Evolutionary conservation across 2,888 invertebrate genomes (phyloP).

Genomic region (Andrena dorsata): DNA sequence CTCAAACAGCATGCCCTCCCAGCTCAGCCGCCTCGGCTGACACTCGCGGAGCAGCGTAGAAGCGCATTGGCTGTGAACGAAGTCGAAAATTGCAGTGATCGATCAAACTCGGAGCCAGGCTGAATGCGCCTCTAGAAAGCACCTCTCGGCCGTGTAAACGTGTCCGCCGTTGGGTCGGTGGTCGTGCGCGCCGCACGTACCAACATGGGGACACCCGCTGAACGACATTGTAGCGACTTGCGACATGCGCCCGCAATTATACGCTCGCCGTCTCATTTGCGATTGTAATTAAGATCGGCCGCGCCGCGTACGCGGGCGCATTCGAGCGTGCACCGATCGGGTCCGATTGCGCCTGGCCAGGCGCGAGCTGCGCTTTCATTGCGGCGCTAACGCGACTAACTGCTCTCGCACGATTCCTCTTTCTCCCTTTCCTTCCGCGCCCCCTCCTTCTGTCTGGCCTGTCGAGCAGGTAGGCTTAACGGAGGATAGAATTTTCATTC

Average conservation of each 20-base stretch:
- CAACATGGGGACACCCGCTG: slow-evolving; percentile 53
- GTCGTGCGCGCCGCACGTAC: slow-evolving; percentile 19
- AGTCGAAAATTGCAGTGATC: slow-evolving; percentile 3
- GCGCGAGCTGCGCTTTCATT: slow-evolving; percentile 67
- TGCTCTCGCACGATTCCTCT: slow-evolving; percentile 37
- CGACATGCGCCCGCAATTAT: slow-evolving; percentile 77
- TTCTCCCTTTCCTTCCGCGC: slow-evolving; percentile 20
- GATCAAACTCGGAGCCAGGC: slow-evolving; percentile 17
- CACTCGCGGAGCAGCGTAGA: background rate
- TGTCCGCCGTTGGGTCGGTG: slow-evolving; percentile 6
- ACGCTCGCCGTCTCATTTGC: slow-evolving; percentile 78
- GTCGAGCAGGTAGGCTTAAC: background rate
- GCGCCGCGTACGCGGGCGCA: slow-evolving; percentile 58
- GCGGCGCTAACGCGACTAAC: slow-evolving; percentile 72
- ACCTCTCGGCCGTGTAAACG: slow-evolving; percentile 42
- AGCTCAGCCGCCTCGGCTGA: no score
- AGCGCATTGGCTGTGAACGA: slow-evolving; percentile 10
- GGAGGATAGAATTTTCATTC: slow-evolving; percentile 28
- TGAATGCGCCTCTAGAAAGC: slow-evolving; percentile 25
- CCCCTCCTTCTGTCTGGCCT: background rate
- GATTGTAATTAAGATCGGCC: slow-evolving; percentile 77
- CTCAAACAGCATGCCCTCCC: no score
- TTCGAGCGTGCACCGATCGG: slow-evolving; percentile 70
- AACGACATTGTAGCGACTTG: slow-evolving; percentile 73
- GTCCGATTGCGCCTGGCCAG: slow-evolving; percentile 59